Base-by-base conservation (phyloP, 2,113 vertebrate genomes). In the Vulpes vulpes region DNA sequence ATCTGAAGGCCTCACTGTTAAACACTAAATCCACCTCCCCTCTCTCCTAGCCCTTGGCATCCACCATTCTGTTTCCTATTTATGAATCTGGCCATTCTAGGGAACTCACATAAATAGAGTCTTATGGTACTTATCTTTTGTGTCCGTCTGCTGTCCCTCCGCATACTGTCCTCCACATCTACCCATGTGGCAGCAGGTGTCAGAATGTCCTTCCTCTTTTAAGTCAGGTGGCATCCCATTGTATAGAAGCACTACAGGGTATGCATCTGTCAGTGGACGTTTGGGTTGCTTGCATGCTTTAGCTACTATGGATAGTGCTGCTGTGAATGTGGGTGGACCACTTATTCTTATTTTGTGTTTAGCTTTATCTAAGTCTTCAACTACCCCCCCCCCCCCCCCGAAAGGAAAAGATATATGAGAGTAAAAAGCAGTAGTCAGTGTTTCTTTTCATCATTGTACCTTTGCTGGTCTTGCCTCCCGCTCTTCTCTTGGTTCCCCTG, bases 381-480 rank as follows among this genome's bases (percentile, higher is more conserved):
- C 73, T 0, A 3, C 23, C 23, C 23, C 14, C 0, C 43, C 3
- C 43, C 3, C 12, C 12, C 71, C n/a, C 49, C 2, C 35, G 35
- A 16, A 23, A 30, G 30, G 43, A 30, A 83, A 76, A 69, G 78
- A 25, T 35, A 19, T 1, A 1, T 27, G 59, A 11, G 2, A 53
- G 25, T 60, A 9, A n/a, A 53, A 90, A 79, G 12, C 4, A 0
- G 67, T 20, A 7, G 35, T 23, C 23, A 65, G 65, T 32, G 19
- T 74, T 57, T 89, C 62, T 89, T 53, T 25, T 22, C 20, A 1
- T 60, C 51, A 8, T 4, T 25, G 20, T 25, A 71, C 60, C 32
- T 78, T 69, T 84, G 69, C 53, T 0, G 4, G 1, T 11, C 69
- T 78, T 27, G 43, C 87, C 38, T 93, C 30, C 85, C 19, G 35